Evolutionary conservation across 2,888 invertebrate species (phyloP), one percentile per base, ranked within the genome.

Genomic region (Poecilus cupreus): DNA sequence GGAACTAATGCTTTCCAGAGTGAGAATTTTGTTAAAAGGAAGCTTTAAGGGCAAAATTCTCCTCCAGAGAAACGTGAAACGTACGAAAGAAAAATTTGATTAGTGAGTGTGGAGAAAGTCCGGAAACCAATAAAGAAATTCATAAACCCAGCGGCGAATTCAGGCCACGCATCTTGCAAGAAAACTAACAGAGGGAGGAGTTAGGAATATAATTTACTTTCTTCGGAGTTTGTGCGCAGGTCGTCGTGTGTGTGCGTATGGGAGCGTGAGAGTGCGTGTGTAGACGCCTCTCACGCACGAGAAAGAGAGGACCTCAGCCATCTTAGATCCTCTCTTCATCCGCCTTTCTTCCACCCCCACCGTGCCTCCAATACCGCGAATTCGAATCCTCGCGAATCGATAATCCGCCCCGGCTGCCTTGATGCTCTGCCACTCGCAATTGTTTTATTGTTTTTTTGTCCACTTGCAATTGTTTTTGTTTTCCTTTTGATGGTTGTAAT

Each of bases 301-400:
- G 57, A 54, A 24, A 76, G 11, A 13, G 51, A 51, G 37, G 22
- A 85, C 83, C 86, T 85, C 86, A 85, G 86, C 87, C 86, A 87
- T 86, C 86, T 87, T 86, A 85, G 84, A 85, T 85, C 83, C 82
- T 16, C n/a, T 37, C 68, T 72, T 43, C 22, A 18, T 11, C 60
- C n/a, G 11, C 60, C 60, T 16, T 37, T 37, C 68, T 72, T 43
- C n/a, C 20, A 22, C 60, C n/a, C 26, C 60, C 60, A n/a, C 5
- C 60, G 24, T 4, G 49, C 54, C 43, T 43, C 72, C 72, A 46
- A 43, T 46, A 24, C 46, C 46, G 20, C 43, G 20, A 37, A 37
- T 70, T 39, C 43, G 22, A 68, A 68, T 68, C 16, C 72, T 6
- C n/a, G 18, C 43, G 20, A 72, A 72, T 72, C 72, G 72, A 72